A percentile compares a stretch with the other conserved stretches of the same genome.
Conservation (phyloP, 1,140 invertebrate species). For the Ceratosolen solmsi region DNA sequence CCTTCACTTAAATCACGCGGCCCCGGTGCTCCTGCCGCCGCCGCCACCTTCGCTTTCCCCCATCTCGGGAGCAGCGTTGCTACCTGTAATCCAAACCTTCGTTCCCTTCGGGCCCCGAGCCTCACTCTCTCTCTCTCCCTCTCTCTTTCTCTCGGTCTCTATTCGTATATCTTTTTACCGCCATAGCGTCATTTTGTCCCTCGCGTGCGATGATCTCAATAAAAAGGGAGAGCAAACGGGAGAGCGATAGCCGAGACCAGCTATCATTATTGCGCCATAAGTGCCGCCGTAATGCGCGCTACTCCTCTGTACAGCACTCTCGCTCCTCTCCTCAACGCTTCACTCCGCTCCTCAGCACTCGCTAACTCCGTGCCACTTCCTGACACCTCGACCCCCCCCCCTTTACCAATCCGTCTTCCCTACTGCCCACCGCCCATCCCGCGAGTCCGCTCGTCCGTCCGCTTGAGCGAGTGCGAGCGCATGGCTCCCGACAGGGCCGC, state of each 20-base stretch:
- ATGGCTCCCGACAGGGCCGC: conserved; percentile 67
- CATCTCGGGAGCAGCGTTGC: background rate
- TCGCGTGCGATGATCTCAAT: conserved; percentile 43
- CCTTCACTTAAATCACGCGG: background rate
- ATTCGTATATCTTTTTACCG: background rate
- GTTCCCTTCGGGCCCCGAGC: background rate
- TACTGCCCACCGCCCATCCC: too few species aligned
- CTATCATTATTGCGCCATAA: conserved; percentile 42
- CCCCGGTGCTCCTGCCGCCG: background rate
- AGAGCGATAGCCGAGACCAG: background rate
- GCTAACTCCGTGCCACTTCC: too few species aligned
- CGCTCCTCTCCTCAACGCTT: too few species aligned
- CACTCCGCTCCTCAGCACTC: too few species aligned
- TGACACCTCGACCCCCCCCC: too few species aligned
- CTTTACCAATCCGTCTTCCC: too few species aligned
- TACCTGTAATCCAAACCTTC: too few species aligned
- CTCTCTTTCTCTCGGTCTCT: conserved; percentile 25
- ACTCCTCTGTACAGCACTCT: too few species aligned
- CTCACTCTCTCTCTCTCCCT: conserved; percentile 22
- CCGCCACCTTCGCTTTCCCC: background rate
- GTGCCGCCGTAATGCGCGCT: conserved; percentile 30
- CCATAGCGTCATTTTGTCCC: conserved; percentile 37
- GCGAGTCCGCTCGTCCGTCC: too few species aligned
- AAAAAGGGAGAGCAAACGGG: conserved; percentile 20
- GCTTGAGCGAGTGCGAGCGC: background rate